A percentile compares a stretch with the other conserved stretches of the same genome.
Evolutionary conservation across 2,797 vertebrate genomes (phyloP).

Genomic region (Sciurus vulgaris): DNA sequence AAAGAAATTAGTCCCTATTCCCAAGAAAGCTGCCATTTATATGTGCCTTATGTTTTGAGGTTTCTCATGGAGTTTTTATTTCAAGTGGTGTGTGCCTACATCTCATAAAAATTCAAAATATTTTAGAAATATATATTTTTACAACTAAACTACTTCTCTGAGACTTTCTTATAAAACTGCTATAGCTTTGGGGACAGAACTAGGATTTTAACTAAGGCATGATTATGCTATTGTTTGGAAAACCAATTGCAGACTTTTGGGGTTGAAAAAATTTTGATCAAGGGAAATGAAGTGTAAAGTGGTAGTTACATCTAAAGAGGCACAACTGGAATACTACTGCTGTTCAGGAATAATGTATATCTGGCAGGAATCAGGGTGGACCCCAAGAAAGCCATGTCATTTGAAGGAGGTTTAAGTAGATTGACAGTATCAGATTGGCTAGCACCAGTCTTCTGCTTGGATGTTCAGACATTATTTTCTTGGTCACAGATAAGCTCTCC

Average conservation of each 20-base stretch:
- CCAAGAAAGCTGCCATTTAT: background rate
- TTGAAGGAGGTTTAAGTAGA: background rate
- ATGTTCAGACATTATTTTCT: background rate
- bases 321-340: background rate
- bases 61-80: background rate
- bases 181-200: background rate
- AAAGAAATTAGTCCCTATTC: background rate
- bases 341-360: constrained; percentile 23
- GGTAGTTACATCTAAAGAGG: background rate
- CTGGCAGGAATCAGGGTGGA: background rate
- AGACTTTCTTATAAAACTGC: background rate
- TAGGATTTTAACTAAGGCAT: no score
- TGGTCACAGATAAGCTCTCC: background rate
- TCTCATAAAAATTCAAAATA: background rate
- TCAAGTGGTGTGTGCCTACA: background rate
- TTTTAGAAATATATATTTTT: background rate
- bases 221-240: background rate
- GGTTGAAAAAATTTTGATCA: constrained; percentile 9
- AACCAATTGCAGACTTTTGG: background rate
- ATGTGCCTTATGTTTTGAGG: background rate
- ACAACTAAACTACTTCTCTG: background rate
- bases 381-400: background rate
- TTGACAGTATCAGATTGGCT: background rate
- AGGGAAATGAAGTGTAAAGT: background rate
- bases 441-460: background rate